phyloP scores from a whole-genome alignment of 2,888 invertebrate species.

The Alloplasta piceator region DNA sequence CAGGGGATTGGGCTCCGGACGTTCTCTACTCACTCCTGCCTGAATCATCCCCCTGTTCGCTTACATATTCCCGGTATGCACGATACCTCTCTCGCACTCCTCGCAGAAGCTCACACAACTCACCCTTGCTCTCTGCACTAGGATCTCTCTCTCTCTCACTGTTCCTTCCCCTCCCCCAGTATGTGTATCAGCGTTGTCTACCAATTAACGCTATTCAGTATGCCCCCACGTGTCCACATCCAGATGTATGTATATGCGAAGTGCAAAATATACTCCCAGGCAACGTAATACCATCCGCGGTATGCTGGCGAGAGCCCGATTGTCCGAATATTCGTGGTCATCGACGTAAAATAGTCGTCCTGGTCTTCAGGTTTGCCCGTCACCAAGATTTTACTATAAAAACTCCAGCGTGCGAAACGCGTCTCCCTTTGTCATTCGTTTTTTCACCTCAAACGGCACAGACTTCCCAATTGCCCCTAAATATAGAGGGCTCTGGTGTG shows the following conservation, averaged over 20 bases:
- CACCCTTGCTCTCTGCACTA: conserved; percentile 61
- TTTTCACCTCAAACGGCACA: conserved; percentile 6
- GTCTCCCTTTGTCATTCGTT: not conserved
- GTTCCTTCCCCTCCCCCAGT: conserved; percentile 29
- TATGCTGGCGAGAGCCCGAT: not conserved
- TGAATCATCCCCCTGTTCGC: conserved; percentile 44
- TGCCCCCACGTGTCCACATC: conserved; percentile 55
- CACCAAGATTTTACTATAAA: not conserved
- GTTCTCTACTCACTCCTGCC: conserved; percentile 55
- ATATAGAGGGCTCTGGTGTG: conserved; percentile 25
- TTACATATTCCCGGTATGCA: conserved; percentile 63
- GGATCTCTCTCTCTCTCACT: conserved; percentile 69
- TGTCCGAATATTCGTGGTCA: conserved; percentile 37
- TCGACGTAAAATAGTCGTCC: not conserved
- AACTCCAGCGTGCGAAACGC: not conserved
- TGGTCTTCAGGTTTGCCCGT: not conserved
- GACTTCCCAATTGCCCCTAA: not conserved
- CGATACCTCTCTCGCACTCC: too few species aligned
- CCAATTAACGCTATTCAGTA: conserved; percentile 80
- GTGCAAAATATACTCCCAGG: conserved; percentile 35
- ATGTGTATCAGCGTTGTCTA: conserved; percentile 76
- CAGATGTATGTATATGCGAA: not conserved
- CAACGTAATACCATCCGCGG: conserved; percentile 3
- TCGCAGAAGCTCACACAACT: conserved; percentile 48
- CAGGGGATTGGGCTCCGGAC: conserved; percentile 68